Conservation (phyloP, 2,797 vertebrate species). For the Argentina silus region DNA sequence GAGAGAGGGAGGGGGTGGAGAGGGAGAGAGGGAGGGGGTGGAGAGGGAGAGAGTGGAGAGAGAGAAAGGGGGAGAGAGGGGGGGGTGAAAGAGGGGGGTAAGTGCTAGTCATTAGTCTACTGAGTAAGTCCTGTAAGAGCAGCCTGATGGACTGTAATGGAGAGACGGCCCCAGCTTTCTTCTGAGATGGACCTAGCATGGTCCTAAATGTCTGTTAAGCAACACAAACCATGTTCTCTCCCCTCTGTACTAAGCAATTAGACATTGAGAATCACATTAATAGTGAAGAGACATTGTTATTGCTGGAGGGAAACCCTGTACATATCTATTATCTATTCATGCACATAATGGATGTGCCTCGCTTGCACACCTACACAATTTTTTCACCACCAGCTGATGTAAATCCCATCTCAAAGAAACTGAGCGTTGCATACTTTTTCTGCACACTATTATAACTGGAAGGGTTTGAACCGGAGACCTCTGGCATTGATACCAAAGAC, state of each 20-base stretch:
- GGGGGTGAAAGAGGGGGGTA: neutral
- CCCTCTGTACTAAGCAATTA: neutral
- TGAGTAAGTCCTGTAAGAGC: constrained; percentile 14
- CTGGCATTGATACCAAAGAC: no score
- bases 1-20: neutral
- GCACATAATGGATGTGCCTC: neutral
- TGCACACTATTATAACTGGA: neutral
- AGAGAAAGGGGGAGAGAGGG: neutral
- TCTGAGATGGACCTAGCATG: neutral
- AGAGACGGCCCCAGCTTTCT: neutral
- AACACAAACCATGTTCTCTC: neutral
- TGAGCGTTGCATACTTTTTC: neutral
- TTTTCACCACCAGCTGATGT: neutral
- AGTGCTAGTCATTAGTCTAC: constrained; percentile 7
- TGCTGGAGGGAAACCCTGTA: neutral
- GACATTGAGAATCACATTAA: neutral
- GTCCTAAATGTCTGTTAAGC: neutral
- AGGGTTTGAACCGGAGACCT: no score
- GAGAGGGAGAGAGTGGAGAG: neutral
- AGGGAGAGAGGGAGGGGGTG: neutral
- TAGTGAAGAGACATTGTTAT: constrained; percentile 1
- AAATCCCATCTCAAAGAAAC: neutral
- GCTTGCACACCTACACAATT: neutral
- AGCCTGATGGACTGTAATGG: constrained; percentile 3
- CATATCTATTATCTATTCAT: neutral